phyloP scores from a whole-genome alignment of 2,113 vertebrate genomes.

The Neopipo cinnamomea region DNA sequence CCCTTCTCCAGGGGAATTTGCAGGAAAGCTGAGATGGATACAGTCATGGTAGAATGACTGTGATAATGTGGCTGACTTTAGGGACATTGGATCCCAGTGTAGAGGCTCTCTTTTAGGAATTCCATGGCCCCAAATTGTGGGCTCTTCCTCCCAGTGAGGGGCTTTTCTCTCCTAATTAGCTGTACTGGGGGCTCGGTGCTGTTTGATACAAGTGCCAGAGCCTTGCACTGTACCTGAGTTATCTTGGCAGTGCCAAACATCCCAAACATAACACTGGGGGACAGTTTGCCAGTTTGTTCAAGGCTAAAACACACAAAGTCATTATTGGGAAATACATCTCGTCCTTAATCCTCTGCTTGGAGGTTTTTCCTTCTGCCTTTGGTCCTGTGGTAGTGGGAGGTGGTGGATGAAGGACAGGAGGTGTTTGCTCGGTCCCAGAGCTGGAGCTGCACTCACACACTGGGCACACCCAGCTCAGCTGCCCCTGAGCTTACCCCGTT shows the following conservation, averaged over 20 bases:
- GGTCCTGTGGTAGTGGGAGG: neutral
- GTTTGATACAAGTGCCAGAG: neutral
- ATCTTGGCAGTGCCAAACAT: neutral
- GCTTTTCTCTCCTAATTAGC: neutral
- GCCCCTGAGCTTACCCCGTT: neutral
- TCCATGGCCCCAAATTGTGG: neutral
- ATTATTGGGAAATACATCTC: neutral
- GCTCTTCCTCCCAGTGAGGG: neutral
- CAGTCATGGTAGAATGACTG: neutral
- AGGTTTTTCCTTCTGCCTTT: neutral
- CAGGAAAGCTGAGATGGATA: conserved; percentile 7
- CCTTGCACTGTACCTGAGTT: accelerated
- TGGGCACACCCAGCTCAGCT: neutral
- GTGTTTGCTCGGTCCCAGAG: neutral
- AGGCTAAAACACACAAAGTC: neutral
- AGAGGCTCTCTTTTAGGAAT: neutral
- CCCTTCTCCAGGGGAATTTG: conserved; percentile 20
- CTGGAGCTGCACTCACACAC: accelerated
- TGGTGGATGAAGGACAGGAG: neutral
- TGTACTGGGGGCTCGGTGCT: neutral
- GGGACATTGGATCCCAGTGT: neutral
- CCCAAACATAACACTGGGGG: accelerated
- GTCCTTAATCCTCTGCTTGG: neutral
- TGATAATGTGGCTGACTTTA: neutral
- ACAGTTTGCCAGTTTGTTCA: neutral